A percentile compares a stretch with the other conserved stretches of the same genome.
phyloP scores from a whole-genome alignment of 1,140 invertebrate species.

The Dendroctonus ponderosae region DNA sequence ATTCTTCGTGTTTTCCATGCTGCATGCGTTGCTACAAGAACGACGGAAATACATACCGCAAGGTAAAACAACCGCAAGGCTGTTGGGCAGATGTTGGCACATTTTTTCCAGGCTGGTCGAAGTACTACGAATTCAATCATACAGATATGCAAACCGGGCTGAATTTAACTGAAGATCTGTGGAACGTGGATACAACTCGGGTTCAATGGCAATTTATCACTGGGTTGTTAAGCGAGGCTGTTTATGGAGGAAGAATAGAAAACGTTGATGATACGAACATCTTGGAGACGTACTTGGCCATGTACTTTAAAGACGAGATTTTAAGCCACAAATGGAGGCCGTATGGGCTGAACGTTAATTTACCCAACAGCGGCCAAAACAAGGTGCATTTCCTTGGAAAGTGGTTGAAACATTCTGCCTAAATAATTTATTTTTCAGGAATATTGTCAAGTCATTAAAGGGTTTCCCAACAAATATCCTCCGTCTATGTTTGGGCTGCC shows the following conservation, averaged over 20 bases:
- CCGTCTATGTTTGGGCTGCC: constrained; percentile 77
- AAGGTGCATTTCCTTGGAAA: constrained; percentile 19
- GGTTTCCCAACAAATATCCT: constrained; percentile 65
- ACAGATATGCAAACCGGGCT: constrained; percentile 78
- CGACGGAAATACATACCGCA: constrained; percentile 82
- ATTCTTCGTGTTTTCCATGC: constrained; percentile 73
- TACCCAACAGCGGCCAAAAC: constrained; percentile 53
- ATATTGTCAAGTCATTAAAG: constrained; percentile 60
- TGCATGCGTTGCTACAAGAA: constrained; percentile 87
- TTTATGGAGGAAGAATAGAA: constrained; percentile 88
- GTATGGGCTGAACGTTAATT: constrained; percentile 54
- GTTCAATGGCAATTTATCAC: constrained; percentile 76
- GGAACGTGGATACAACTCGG: constrained; percentile 47
- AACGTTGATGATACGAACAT: constrained; percentile 76
- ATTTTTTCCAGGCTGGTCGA: constrained; percentile 69
- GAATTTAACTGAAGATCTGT: constrained; percentile 67
- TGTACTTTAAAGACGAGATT: constrained; percentile 67
- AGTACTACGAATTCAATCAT: constrained; percentile 88
- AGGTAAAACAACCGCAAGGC: constrained; percentile 36
- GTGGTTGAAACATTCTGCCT: not conserved
- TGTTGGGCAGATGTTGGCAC: constrained; percentile 3
- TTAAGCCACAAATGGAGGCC: constrained; percentile 60
- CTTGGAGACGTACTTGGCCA: constrained; percentile 70
- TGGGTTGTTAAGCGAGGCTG: constrained; percentile 76
- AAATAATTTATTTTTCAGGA: constrained; percentile 57